These are phyloP conservation scores for Xanthorhoe designata DNA, from an alignment of 2,888 invertebrate genomes.

Conservation along the genomic window DNA sequence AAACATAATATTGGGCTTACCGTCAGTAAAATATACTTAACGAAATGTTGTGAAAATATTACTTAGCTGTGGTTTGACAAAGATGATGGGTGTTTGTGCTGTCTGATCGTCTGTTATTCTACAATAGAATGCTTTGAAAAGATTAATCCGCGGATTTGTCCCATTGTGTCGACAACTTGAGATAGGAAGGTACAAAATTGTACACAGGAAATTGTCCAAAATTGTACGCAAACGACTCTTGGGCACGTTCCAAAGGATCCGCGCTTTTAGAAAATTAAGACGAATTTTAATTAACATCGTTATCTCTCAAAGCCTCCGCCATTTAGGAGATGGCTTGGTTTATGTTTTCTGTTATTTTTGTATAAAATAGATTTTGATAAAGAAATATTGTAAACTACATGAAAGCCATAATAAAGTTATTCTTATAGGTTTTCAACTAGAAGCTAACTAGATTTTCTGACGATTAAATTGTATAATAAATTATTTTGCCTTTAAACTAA, in stretches of 20 bases:
- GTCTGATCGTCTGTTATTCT: conserved; percentile 17
- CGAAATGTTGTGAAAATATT: not conserved
- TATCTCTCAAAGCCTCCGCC: conserved; percentile 27
- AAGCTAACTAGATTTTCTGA: no score
- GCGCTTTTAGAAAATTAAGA: conserved; percentile 38
- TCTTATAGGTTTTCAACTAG: no score
- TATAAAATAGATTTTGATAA: conserved; percentile 1
- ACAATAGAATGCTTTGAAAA: conserved; percentile 21
- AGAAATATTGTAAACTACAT: not conserved
- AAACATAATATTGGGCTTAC: not conserved
- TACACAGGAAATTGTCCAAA: conserved; percentile 30
- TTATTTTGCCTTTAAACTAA: no score
- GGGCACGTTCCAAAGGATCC: conserved; percentile 33
- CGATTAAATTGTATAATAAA: no score
- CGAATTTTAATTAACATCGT: conserved; percentile 43
- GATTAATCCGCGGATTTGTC: conserved; percentile 22
- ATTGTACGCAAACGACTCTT: conserved; percentile 27
- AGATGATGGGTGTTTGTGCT: conserved; percentile 15
- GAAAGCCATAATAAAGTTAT: not conserved
- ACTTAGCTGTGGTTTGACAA: not conserved
- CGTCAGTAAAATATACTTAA: not conserved
- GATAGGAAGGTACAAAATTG: conserved; percentile 29
- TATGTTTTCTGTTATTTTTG: conserved; percentile 25
- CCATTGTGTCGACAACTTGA: conserved; percentile 21
- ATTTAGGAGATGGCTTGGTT: conserved; percentile 24